Evolutionary conservation across 2,888 invertebrate species (phyloP).

Genomic region (Eupithecia tripunctaria): DNA sequence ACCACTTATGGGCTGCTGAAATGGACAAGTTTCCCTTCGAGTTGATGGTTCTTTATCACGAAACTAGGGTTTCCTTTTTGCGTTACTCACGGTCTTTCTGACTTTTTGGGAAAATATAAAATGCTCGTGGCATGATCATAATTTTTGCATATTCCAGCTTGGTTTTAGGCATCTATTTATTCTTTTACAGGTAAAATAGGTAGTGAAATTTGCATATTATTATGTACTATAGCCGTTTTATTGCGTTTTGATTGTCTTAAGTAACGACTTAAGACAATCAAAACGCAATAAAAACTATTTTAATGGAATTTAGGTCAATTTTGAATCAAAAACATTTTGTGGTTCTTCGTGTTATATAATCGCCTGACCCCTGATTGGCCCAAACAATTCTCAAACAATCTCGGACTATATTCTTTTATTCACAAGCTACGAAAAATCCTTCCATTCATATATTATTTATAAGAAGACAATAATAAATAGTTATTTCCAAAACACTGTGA

Average conservation of each 20-base stretch:
- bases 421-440: neutral
- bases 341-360: neutral
- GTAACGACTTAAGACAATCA: no score
- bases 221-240: neutral
- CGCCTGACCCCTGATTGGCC: neutral
- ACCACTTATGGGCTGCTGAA: neutral
- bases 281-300: no score
- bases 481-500: conserved; percentile 20
- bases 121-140: neutral
- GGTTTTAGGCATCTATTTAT: neutral
- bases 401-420: conserved; percentile 2
- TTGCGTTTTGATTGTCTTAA: no score
- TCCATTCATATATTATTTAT: conserved; percentile 10
- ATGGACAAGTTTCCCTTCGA: conserved; percentile 11
- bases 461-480: conserved; percentile 17
- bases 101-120: neutral
- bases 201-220: neutral
- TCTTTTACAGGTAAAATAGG: neutral
- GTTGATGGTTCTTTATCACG: conserved; percentile 19
- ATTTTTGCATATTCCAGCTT: neutral
- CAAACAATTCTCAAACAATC: neutral
- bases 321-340: neutral
- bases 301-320: no score
- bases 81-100: neutral
- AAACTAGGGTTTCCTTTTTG: conserved; percentile 9